phyloP scores from a whole-genome alignment of 2,888 invertebrate species.

The Criorhina ranunculi region DNA sequence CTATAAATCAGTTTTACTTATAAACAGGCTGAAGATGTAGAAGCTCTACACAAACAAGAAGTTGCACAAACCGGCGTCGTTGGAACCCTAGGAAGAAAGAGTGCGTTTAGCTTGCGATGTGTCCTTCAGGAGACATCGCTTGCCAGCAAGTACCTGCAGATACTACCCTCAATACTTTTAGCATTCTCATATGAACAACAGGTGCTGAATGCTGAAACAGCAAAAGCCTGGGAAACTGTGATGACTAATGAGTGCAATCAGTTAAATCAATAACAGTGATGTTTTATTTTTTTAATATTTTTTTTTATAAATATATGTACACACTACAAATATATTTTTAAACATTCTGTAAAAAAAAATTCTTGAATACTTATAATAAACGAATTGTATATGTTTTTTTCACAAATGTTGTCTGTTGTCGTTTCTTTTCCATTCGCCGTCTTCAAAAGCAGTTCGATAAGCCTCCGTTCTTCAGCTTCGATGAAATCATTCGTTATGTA shows the following conservation, averaged over 20 bases:
- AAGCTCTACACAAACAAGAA: slow-evolving; percentile 87
- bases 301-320: slow-evolving; percentile 13
- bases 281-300: slow-evolving; percentile 1
- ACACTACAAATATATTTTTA: slow-evolving; percentile 18
- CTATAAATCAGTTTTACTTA: slow-evolving; percentile 10
- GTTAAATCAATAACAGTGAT: slow-evolving; percentile 64
- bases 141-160: slow-evolving; percentile 87
- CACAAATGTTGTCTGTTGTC: neutral
- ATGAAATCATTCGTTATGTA: too few species aligned
- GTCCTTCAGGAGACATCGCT: slow-evolving; percentile 88
- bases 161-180: slow-evolving; percentile 86
- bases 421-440: too few species aligned
- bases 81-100: slow-evolving; percentile 87
- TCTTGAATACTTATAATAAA: slow-evolving; percentile 10
- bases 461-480: too few species aligned
- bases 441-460: too few species aligned
- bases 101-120: slow-evolving; percentile 87
- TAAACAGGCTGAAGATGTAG: slow-evolving; percentile 87
- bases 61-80: slow-evolving; percentile 87
- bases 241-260: slow-evolving; percentile 76
- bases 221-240: slow-evolving; percentile 77
- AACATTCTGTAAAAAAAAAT: slow-evolving; percentile 19
- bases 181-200: slow-evolving; percentile 85
- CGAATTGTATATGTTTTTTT: slow-evolving; percentile 2
- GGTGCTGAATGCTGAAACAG: slow-evolving; percentile 71